Evolutionary conservation across 2,797 vertebrate genomes (phyloP), one percentile per base, ranked within the genome.

Genomic region (Crenichthys baileyi): DNA sequence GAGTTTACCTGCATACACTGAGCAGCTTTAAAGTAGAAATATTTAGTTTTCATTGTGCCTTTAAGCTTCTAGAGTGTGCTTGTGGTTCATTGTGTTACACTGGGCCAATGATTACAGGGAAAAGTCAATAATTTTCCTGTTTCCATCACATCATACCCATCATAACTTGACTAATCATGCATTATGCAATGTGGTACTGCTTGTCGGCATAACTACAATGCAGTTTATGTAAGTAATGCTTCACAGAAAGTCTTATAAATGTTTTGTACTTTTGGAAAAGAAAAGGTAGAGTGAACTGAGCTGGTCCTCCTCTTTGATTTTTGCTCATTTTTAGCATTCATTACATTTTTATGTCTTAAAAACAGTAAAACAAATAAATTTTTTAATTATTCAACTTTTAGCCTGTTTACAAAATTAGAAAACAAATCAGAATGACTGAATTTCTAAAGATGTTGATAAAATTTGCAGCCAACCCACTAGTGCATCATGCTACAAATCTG

Each of bases 301-400:
- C 36, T 36, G 18, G 61, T 65, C 9, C 4, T 22, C 7, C 31
- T 39, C 31, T 26, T 2, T 36, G 18, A 63, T 36, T 39, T 65
- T 22, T 4, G 7, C 31, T 61, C 22, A 36, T 63, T 20, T 63
- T 36, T 65, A n/a, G 48, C 48, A 12, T 50, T 68, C 12, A n/a
- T n/a, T 68, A 16, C 15, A 51, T 46, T 53, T 53, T 53, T 53
- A n/a, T 53, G 51, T 18, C 51, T 18, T 18, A 6, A 16, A 70
- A 70, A 26, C 41, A 24, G 20, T 46, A 26, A 26, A 53, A 5
- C 16, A 61, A 70, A 26, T 5, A 51, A 51, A 77, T 68, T 51
- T 18, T 26, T 7, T 39, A 83, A 78, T 89, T 82, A 82, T 39
- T 60, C 36, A 13, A 53, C 53, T 65, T 31, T 77, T 77, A 78